A percentile compares a stretch with the other conserved stretches of the same genome.
These are phyloP conservation scores for Bungarus multicinctus DNA, from an alignment of 2,113 vertebrate genomes.

Conservation along the genomic window DNA sequence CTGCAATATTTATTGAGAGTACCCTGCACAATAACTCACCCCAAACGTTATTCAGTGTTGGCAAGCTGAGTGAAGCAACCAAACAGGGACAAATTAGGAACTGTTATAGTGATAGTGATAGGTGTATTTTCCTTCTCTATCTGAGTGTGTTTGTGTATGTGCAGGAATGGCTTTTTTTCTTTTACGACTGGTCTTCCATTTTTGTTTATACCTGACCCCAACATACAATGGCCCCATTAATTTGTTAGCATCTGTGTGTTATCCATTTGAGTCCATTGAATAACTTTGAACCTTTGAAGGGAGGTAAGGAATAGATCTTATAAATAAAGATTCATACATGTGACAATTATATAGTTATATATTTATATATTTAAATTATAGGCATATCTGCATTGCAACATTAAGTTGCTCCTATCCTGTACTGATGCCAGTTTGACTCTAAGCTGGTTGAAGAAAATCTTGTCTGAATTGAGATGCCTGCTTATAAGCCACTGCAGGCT, in stretches of 20 bases:
- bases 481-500: background rate
- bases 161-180: background rate
- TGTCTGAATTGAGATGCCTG: background rate
- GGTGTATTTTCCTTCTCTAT: background rate
- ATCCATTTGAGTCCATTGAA: background rate
- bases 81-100: background rate
- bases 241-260: background rate
- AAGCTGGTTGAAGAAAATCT: background rate
- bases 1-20: background rate
- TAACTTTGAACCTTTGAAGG: background rate
- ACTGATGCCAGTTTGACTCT: background rate
- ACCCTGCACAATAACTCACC: background rate
- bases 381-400: background rate
- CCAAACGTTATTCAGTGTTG: background rate
- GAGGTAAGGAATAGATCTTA: background rate
- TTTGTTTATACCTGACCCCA: background rate
- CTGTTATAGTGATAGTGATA: no score
- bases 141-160: background rate
- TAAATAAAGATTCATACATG: background rate
- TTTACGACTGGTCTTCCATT: background rate
- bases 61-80: background rate
- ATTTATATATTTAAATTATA: background rate
- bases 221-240: background rate
- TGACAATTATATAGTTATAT: background rate
- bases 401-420: background rate